A percentile compares a stretch with the other conserved stretches of the same genome.
Conservation (phyloP, 2,888 invertebrate genomes). For the Aporophyla lueneburgensis region DNA sequence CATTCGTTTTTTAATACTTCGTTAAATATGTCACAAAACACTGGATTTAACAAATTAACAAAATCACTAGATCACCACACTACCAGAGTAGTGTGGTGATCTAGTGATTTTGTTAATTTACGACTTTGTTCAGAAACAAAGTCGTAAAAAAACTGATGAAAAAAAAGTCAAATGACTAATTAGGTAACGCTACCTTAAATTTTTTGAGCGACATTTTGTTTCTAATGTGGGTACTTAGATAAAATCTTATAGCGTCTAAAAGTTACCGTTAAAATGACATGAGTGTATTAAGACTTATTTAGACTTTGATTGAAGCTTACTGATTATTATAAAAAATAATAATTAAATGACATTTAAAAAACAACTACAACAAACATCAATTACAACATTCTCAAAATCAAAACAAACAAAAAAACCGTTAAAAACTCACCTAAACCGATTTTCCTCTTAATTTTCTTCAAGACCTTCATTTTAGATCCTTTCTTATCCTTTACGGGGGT, state of each 20-base stretch:
- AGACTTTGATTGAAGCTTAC: background rate
- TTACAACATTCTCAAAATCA: background rate
- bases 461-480: conserved; percentile 95
- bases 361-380: conserved; percentile 10
- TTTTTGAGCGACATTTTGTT: background rate
- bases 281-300: background rate
- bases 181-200: background rate
- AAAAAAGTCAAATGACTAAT: background rate
- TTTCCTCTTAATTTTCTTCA: conserved; percentile 97
- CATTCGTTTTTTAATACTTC: background rate
- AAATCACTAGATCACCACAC: background rate
- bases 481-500: conserved; percentile 88
- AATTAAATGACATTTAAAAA: conserved; percentile 24
- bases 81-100: no score
- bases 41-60: background rate
- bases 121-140: no score
- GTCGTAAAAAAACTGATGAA: background rate
- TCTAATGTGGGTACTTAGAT: conserved; percentile 31
- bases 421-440: conserved; percentile 95
- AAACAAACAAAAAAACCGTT: conserved; percentile 32
- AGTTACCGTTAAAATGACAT: background rate
- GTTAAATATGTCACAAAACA: background rate
- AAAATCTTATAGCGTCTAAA: conserved; percentile 12
- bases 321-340: background rate
- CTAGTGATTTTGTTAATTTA: no score